Percentiles rank a stretch among this genome's conserved stretches.
phyloP scores from a whole-genome alignment of 2,113 vertebrate genomes.

The Todiramphus saurophagus region DNA sequence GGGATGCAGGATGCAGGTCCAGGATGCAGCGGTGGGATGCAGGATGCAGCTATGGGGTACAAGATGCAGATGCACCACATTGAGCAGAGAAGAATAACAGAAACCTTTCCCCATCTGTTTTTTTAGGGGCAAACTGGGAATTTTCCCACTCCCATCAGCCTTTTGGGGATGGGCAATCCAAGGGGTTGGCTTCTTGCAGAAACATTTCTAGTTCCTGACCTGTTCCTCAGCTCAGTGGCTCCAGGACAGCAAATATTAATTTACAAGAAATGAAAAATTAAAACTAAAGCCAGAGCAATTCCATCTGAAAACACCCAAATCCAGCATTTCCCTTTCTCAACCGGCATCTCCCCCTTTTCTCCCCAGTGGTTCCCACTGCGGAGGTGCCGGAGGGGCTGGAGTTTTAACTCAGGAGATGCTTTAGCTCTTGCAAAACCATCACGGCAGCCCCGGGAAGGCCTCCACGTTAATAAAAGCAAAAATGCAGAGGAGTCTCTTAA shows the following conservation, averaged over 20 bases:
- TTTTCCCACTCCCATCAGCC: neutral
- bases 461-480: constrained; percentile 74
- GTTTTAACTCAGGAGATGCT: neutral
- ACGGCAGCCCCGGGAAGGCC: constrained; percentile 63
- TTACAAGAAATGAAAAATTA: neutral
- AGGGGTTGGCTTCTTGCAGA: neutral
- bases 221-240: rapidly evolving
- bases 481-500: constrained; percentile 69
- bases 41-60: too few species aligned
- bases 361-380: neutral
- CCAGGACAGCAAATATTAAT: neutral
- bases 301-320: neutral
- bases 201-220: neutral
- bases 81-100: neutral
- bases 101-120: neutral
- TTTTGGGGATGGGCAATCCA: rapidly evolving
- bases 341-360: neutral
- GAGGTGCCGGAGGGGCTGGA: neutral
- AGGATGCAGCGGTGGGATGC: neutral
- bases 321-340: neutral
- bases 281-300: neutral
- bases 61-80: neutral
- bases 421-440: neutral
- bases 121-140: neutral
- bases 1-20: neutral